These are phyloP conservation scores for Andrena trimmerana DNA, from an alignment of 2,888 invertebrate genomes.

Conservation along the genomic window DNA sequence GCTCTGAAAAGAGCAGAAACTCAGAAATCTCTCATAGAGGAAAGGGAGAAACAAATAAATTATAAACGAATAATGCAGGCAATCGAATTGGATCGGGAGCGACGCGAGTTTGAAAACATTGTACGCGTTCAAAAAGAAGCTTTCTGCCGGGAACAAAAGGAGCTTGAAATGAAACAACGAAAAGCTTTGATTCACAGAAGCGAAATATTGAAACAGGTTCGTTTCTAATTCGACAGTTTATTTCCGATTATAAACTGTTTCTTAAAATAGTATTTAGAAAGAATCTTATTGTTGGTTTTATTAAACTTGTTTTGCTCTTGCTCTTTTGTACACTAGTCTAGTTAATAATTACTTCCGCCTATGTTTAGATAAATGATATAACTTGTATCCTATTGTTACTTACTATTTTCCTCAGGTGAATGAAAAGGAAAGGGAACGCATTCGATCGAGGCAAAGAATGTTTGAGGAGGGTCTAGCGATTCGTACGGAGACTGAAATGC, in stretches of 20 bases:
- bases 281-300: background rate
- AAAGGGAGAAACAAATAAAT: conserved; percentile 87
- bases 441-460: conserved; percentile 87
- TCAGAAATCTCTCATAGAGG: conserved; percentile 86
- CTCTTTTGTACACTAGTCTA: background rate
- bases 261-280: background rate
- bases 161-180: conserved; percentile 81
- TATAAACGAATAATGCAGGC: conserved; percentile 88
- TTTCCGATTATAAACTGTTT: background rate
- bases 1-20: conserved; percentile 87
- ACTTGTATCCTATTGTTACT: background rate
- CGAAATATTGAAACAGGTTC: conserved; percentile 88
- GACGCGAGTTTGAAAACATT: conserved; percentile 87
- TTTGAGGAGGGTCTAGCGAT: conserved; percentile 89
- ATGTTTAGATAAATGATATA: background rate
- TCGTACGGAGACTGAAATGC: conserved; percentile 87
- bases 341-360: background rate
- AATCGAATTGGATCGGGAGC: conserved; percentile 89
- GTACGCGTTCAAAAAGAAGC: conserved; percentile 87
- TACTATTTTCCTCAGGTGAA: conserved; percentile 85
- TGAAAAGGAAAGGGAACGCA: conserved; percentile 89
- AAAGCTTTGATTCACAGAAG: conserved; percentile 87
- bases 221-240: background rate
- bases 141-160: conserved; percentile 86
- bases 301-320: background rate